Base-by-base conservation (phyloP, 2,113 vertebrate genomes). In the Diadophis punctatus region DNA sequence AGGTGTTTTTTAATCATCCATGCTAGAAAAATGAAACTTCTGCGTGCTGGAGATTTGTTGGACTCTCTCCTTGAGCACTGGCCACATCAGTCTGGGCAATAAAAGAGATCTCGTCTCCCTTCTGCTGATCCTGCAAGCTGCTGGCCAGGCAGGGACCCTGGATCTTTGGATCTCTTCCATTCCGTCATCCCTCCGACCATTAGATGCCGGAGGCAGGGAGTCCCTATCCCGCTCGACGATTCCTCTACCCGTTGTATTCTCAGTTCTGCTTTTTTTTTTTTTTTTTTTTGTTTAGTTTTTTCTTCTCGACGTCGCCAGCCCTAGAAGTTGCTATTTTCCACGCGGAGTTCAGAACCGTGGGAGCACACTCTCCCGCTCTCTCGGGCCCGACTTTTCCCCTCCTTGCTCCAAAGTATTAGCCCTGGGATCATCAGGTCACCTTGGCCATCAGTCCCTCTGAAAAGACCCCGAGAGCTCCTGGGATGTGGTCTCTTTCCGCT, bases 221-320 rank as follows among this genome's bases (percentile, higher is more conserved):
- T 20, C 68, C 94, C 5, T 0, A 46, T 92, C 91, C 87, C 90
- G 86, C 88, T 93, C 92, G 87, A 51, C 68, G 20, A 3, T 30
- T 16, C 34, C 51, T 5, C 12, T 4, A 9, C 91, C 90, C 90
- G 1, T 39, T 2, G 30, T 52, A 20, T 34, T n/a, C 12, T 3
- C 48, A 12, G 3, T 80, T 7, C 16, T 1, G 20, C 55, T 48
- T 14, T 6, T 49, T 8, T 48, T 89, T 43, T 55, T 39, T 23
- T 89, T 55, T 55, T 27, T 14, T 14, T n/a, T n/a, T n/a, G n/a
- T n/a, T n/a, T n/a, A n/a, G n/a, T n/a, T n/a, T n/a, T n/a, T 18
- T 4, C 39, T 86, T 52, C 68, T 80, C 18, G 7, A 34, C 16
- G 2, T 39, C 1, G 7, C 1, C 68, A 0, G 16, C 2, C 34